phyloP scores from a whole-genome alignment of 1,140 invertebrate species.

The Probaryconus sp. region DNA sequence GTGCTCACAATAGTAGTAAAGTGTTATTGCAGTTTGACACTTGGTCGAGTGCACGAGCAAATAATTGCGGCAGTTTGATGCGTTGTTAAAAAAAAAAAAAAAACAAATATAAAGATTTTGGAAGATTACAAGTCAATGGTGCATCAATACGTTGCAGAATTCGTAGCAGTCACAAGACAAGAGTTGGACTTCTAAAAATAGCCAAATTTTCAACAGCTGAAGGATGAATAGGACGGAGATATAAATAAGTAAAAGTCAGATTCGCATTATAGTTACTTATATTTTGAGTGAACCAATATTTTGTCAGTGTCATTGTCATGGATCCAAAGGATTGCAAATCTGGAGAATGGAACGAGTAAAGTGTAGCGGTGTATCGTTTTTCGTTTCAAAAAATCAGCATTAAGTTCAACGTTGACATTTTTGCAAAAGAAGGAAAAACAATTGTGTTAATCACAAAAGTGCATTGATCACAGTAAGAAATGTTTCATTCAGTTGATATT shows the following conservation, averaged over 20 bases:
- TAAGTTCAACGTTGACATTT: too few species aligned
- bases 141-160: not conserved
- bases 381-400: too few species aligned
- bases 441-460: too few species aligned
- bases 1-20: slow-evolving; percentile 7
- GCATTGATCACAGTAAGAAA: too few species aligned
- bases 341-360: not conserved
- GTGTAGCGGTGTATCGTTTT: too few species aligned
- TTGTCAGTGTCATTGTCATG: not conserved
- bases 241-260: slow-evolving; percentile 72
- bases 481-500: too few species aligned
- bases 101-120: slow-evolving; percentile 17
- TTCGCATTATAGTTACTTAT: slow-evolving; percentile 10
- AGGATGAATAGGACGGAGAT: slow-evolving; percentile 73
- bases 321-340: not conserved
- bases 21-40: not conserved
- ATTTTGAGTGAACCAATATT: not conserved
- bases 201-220: slow-evolving; percentile 63
- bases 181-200: slow-evolving; percentile 69
- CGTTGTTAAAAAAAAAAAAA: too few species aligned
- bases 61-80: too few species aligned
- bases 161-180: slow-evolving; percentile 49
- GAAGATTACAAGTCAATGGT: not conserved
- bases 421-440: too few species aligned
- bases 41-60: not conserved